Percentiles rank a stretch among this genome's conserved stretches.
Evolutionary conservation across 2,113 vertebrate species (phyloP).

Genomic region (Pituophis catenifer): DNA sequence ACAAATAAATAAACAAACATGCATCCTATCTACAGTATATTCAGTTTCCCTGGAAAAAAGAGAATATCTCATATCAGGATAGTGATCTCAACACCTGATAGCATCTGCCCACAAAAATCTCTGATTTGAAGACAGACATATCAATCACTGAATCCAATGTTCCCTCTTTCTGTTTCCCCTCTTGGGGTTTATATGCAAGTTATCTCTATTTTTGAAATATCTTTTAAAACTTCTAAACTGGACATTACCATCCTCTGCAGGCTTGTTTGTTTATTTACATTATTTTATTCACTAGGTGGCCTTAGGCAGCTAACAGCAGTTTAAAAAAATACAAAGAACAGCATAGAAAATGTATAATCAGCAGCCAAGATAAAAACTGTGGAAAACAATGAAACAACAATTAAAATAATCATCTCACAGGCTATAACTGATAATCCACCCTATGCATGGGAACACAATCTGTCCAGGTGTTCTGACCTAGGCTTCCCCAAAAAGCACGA

Average conservation of each 20-base stretch:
- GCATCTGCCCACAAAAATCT: background rate
- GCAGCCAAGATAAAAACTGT: background rate
- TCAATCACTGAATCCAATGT: background rate
- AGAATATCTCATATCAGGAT: background rate
- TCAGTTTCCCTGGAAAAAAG: background rate
- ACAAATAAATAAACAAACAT: background rate
- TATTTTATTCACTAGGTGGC: background rate
- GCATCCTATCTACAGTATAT: background rate
- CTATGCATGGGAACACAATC: background rate
- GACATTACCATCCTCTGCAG: background rate
- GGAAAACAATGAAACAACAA: background rate
- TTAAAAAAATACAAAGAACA: background rate
- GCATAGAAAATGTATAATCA: background rate
- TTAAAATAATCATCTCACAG: background rate
- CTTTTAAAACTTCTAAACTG: background rate
- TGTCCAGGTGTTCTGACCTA: background rate
- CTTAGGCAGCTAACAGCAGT: background rate
- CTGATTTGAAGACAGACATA: background rate
- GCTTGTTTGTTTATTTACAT: background rate
- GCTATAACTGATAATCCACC: background rate
- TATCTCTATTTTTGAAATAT: background rate
- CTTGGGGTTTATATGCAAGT: background rate
- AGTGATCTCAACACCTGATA: background rate
- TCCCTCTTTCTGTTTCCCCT: background rate
- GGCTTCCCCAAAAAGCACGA: too few species aligned